Conservation (phyloP, 2,888 invertebrate genomes). For the Lasioglossum leucozonium region DNA sequence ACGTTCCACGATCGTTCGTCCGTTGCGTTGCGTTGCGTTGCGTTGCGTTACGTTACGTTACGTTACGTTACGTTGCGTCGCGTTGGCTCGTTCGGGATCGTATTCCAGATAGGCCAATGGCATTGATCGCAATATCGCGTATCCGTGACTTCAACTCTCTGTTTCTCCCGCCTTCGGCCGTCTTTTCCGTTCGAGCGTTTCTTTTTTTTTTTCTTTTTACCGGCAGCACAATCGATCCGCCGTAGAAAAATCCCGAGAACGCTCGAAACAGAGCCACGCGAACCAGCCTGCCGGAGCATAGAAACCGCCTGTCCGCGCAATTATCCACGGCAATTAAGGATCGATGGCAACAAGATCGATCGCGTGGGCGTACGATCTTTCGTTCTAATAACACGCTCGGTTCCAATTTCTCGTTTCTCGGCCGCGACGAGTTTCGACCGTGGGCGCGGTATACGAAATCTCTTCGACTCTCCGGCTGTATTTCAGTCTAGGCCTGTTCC, state of each 20-base stretch:
- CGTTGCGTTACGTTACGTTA: constrained; percentile 29
- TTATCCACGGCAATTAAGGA: constrained; percentile 51
- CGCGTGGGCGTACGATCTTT: constrained; percentile 19
- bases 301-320: constrained; percentile 40
- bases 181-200: constrained; percentile 43
- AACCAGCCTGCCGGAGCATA: constrained; percentile 23
- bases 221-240: neutral
- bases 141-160: constrained; percentile 61
- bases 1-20: constrained; percentile 41
- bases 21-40: constrained; percentile 19
- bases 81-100: constrained; percentile 54
- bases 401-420: neutral
- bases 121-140: constrained; percentile 72
- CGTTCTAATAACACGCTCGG: neutral
- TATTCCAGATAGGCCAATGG: constrained; percentile 72
- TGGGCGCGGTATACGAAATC: neutral
- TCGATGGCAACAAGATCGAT: constrained; percentile 35
- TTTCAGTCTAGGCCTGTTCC: too few species aligned
- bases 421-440: neutral
- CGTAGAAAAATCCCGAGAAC: constrained; percentile 11
- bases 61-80: constrained; percentile 1
- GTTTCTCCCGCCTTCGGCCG: constrained; percentile 45
- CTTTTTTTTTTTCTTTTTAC: too few species aligned
- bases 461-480: neutral
- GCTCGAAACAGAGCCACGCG: constrained; percentile 30